Conservation (phyloP, 2,113 vertebrate genomes). For the Panthera uncia region DNA sequence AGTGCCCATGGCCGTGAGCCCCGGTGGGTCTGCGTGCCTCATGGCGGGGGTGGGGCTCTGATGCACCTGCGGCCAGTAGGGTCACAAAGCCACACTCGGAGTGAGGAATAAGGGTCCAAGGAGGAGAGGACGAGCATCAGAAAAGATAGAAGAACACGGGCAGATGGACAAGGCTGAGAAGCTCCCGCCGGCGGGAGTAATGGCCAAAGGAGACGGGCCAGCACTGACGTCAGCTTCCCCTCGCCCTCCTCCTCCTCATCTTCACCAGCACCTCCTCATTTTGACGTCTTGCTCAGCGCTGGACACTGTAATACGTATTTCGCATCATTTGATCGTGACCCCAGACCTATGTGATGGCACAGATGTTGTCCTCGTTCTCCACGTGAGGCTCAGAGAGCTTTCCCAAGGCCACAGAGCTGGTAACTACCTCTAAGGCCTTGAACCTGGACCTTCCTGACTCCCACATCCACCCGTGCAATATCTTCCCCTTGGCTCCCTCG, state of each 20-base stretch:
- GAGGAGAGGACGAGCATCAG: neutral
- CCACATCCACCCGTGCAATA: fast-evolving
- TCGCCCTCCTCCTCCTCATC: fast-evolving
- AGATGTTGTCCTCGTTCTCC: neutral
- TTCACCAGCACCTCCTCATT: neutral
- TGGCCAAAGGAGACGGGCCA: neutral
- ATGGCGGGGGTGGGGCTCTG: neutral
- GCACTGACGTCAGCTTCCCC: neutral
- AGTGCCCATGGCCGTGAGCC: neutral
- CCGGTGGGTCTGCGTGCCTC: neutral
- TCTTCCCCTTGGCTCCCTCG: neutral
- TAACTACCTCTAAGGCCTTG: neutral
- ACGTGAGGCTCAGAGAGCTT: fast-evolving
- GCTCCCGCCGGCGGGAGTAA: fast-evolving
- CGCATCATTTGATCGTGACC: neutral
- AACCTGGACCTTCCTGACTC: neutral
- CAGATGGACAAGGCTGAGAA: neutral
- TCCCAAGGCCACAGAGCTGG: neutral
- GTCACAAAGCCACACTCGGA: neutral
- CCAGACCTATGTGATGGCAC: fast-evolving
- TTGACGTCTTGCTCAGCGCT: neutral
- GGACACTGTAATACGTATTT: neutral
- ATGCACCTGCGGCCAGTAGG: neutral
- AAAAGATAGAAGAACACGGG: neutral
- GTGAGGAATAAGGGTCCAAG: neutral